phyloP scores from a whole-genome alignment of 2,797 vertebrate genomes.

The Neomorphus geoffroyi region DNA sequence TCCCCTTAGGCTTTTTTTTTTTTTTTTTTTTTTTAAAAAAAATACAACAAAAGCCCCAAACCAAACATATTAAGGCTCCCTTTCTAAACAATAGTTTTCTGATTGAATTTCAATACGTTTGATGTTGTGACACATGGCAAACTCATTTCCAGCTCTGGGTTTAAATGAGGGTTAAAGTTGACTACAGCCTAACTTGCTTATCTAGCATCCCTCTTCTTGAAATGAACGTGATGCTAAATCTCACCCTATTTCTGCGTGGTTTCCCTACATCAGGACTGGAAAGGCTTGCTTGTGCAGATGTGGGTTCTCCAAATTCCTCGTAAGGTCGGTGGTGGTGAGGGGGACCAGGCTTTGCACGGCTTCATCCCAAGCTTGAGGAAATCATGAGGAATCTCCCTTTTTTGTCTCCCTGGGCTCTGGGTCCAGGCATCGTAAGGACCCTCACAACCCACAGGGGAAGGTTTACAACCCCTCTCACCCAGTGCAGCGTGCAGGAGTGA shows the following conservation, averaged over 20 bases:
- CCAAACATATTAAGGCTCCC: background rate
- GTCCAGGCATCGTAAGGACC: background rate
- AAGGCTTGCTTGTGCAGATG: background rate
- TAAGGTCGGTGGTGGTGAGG: background rate
- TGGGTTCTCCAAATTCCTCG: background rate
- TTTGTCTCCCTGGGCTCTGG: background rate
- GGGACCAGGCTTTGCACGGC: background rate
- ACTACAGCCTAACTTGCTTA: background rate
- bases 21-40: no score
- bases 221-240: background rate
- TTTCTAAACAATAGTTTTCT: background rate
- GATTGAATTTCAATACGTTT: background rate
- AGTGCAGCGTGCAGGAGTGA: background rate
- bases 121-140: background rate
- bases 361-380: background rate
- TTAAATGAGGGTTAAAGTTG: background rate
- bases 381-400: background rate
- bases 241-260: background rate
- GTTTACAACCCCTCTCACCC: background rate
- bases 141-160: background rate
- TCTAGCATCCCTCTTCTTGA: background rate
- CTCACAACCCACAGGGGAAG: background rate
- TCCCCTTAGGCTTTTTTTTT: background rate
- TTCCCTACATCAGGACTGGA: background rate
- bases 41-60: background rate